Conservation (phyloP, 2,797 vertebrate genomes). For the Aulostomus chinensis region DNA sequence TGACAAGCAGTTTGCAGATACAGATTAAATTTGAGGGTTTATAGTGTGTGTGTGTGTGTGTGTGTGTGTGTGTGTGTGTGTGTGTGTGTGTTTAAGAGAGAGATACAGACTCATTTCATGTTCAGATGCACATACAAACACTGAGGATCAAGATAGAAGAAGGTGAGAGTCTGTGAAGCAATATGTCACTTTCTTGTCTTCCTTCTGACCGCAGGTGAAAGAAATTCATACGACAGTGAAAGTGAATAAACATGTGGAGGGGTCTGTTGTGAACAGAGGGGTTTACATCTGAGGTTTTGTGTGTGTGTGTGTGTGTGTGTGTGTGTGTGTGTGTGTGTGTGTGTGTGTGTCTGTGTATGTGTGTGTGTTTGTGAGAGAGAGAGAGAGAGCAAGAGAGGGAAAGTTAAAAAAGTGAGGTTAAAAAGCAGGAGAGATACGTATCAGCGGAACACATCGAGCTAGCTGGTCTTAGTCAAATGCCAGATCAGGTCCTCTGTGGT, state of each 20-base stretch:
- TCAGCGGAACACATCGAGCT: constrained; percentile 73
- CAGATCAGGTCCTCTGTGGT: constrained; percentile 77
- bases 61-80: constrained; percentile 16
- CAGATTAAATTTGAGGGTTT: too few species aligned
- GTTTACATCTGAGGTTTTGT: constrained; percentile 66
- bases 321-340: constrained; percentile 35
- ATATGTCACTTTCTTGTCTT: constrained; percentile 41
- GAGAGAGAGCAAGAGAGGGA: constrained; percentile 2
- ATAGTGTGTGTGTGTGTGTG: not conserved
- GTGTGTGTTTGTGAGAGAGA: constrained; percentile 9
- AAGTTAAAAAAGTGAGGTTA: constrained; percentile 44
- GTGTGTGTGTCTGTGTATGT: constrained; percentile 32
- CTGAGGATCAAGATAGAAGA: too few species aligned
- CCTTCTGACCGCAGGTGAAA: constrained; percentile 54
- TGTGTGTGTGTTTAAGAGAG: constrained; percentile 9
- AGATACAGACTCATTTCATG: too few species aligned
- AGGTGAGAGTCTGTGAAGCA: constrained; percentile 71
- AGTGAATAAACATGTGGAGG: constrained; percentile 29
- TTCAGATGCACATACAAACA: constrained; percentile 10
- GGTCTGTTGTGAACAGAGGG: constrained; percentile 47
- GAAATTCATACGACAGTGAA: too few species aligned
- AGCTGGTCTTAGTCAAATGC: constrained; percentile 64
- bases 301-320: constrained; percentile 41
- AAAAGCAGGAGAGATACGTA: constrained; percentile 76
- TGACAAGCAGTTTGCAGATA: too few species aligned